These are phyloP conservation scores for Lasioglossum marginatum DNA, from an alignment of 2,888 invertebrate genomes.

Conservation along the genomic window DNA sequence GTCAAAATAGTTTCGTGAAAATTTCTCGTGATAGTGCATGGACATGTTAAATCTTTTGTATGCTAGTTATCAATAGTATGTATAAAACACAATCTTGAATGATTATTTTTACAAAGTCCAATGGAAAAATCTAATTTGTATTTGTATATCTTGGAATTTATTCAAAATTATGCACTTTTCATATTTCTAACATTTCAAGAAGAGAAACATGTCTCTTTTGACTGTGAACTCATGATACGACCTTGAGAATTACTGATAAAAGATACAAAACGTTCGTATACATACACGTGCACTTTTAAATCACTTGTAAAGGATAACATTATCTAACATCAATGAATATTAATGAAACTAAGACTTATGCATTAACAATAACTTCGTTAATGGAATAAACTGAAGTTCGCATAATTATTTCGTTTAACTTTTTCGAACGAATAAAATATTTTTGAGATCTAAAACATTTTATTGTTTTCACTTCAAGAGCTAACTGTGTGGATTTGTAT, in stretches of 20 bases:
- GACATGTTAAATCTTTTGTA: conserved; percentile 3
- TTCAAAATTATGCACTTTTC: neutral
- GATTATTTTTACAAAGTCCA: neutral
- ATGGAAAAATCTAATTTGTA: neutral
- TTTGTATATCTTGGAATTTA: neutral
- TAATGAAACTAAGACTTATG: neutral
- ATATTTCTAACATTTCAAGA: neutral
- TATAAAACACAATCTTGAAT: neutral
- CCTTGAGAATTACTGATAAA: conserved; percentile 45
- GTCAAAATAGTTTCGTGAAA: conserved; percentile 73
- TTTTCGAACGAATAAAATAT: neutral
- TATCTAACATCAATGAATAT: conserved; percentile 2
- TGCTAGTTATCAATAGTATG: neutral
- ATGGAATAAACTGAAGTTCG: neutral
- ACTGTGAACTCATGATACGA: conserved; percentile 8
- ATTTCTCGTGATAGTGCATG: neutral
- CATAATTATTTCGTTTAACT: neutral
- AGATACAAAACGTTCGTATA: neutral
- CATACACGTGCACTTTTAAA: neutral
- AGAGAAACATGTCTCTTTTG: neutral
- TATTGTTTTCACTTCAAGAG: neutral
- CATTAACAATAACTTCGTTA: neutral
- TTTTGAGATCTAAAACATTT: neutral
- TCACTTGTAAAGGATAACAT: neutral
- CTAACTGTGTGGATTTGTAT: neutral